These are phyloP conservation scores for Parthenolecanium corni DNA, from an alignment of 2,888 invertebrate genomes.

Conservation along the genomic window DNA sequence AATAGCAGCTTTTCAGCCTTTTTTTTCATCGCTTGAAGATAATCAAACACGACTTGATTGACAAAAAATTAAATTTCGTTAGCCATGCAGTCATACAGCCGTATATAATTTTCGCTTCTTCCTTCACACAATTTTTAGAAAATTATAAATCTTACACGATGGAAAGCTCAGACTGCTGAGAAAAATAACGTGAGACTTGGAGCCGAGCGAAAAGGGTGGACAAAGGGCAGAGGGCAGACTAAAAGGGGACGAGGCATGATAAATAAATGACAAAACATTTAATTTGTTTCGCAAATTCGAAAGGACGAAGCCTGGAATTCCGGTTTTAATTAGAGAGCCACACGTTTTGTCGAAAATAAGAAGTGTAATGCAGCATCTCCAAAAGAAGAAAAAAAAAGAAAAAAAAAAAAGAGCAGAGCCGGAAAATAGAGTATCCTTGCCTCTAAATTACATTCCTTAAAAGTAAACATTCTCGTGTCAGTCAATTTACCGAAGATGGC, in stretches of 20 bases:
- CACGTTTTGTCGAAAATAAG: conserved; percentile 18
- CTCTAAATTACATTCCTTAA: conserved; percentile 27
- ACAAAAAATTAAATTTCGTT: no score
- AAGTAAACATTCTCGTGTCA: conserved; percentile 26
- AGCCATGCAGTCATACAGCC: background rate
- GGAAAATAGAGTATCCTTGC: conserved; percentile 17
- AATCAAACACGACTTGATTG: no score
- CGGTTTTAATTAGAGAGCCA: conserved; percentile 21
- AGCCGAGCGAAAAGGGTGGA: background rate
- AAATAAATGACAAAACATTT: conserved; percentile 10
- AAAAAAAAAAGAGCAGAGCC: conserved; percentile 2
- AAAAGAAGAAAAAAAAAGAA: no score
- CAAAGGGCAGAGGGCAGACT: background rate
- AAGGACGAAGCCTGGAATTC: conserved; percentile 10
- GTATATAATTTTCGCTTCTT: no score
- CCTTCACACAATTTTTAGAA: background rate
- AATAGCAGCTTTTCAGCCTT: no score
- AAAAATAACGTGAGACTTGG: no score
- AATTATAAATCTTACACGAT: background rate
- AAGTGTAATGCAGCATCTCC: conserved; percentile 24
- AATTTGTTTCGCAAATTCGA: conserved; percentile 21
- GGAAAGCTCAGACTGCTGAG: background rate
- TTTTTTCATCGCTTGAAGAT: no score
- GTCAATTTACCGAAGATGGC: conserved; percentile 16
- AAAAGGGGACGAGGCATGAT: background rate